Percentiles rank a stretch among this genome's conserved stretches.
Evolutionary conservation across 2,797 vertebrate species (phyloP).

Genomic region (Meda fulgida): DNA sequence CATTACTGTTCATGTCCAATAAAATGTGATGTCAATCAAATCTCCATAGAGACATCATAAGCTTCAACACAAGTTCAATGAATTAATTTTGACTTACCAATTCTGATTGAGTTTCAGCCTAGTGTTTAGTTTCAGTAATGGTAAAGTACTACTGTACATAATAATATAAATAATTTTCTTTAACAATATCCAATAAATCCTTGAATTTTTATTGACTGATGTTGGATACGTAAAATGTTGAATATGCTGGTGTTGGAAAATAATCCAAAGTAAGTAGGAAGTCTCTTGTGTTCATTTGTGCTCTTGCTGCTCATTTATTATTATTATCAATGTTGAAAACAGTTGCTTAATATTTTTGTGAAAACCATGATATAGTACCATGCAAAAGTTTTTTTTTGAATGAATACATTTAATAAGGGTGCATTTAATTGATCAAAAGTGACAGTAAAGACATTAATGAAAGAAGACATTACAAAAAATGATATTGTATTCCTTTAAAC

Average conservation of each 20-base stretch:
- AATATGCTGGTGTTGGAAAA: not conserved
- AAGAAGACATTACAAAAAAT: not conserved
- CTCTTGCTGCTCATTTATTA: no score
- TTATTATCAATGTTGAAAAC: not conserved
- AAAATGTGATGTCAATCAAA: slow-evolving; percentile 47
- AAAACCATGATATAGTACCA: not conserved
- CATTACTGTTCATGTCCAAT: slow-evolving; percentile 48
- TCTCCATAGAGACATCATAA: slow-evolving; percentile 29
- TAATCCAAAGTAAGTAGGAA: not conserved
- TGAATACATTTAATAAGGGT: not conserved
- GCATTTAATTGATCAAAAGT: not conserved
- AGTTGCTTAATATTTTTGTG: not conserved
- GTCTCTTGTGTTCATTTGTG: not conserved
- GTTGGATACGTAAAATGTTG: not conserved
- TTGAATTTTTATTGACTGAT: not conserved
- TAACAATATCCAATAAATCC: not conserved
- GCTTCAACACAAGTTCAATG: not conserved
- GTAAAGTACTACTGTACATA: not conserved
- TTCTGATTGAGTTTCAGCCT: not conserved
- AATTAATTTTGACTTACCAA: slow-evolving; percentile 25
- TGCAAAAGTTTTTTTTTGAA: not conserved
- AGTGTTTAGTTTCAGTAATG: not conserved
- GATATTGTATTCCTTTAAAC: not conserved
- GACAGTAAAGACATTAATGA: not conserved
- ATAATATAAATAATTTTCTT: not conserved